Evolutionary conservation across 2,113 vertebrate genomes (phyloP).

Genomic region (Haemorhous mexicanus): DNA sequence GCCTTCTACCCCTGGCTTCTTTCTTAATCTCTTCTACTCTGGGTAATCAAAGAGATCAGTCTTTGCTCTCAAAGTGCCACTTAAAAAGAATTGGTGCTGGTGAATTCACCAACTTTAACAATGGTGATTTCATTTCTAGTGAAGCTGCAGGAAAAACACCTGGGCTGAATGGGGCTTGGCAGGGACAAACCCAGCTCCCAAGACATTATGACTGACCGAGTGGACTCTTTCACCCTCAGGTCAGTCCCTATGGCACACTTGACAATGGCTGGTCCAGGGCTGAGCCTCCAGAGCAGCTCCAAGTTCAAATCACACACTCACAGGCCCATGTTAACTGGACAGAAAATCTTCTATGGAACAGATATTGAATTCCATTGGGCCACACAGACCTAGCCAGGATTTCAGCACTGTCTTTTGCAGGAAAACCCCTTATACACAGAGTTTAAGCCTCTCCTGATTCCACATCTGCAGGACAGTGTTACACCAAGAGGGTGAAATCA

Average conservation of each 20-base stretch:
- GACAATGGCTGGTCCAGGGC: not conserved
- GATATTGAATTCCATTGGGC: not conserved
- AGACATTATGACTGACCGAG: not conserved
- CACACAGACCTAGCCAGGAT: not conserved
- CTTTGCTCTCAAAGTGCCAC: not conserved
- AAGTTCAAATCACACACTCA: not conserved
- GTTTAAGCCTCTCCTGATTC: not conserved
- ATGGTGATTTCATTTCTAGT: not conserved
- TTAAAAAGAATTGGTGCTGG: not conserved
- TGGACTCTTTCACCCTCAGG: not conserved
- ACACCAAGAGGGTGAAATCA: not conserved
- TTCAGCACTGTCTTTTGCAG: not conserved
- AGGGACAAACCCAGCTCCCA: not conserved
- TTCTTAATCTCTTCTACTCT: not conserved
- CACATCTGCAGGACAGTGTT: not conserved
- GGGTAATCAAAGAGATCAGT: not conserved
- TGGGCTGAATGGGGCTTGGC: not conserved
- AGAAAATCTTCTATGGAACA: not conserved
- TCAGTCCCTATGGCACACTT: rapidly evolving
- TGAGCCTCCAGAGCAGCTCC: not conserved
- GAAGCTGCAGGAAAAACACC: not conserved
- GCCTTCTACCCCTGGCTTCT: not conserved
- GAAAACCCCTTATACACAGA: not conserved
- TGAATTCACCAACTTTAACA: not conserved
- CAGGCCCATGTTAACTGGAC: rapidly evolving